A percentile compares a stretch with the other conserved stretches of the same genome.
phyloP scores from a whole-genome alignment of 1,140 invertebrate genomes.

The Pseudomyrmex cubaensis region DNA sequence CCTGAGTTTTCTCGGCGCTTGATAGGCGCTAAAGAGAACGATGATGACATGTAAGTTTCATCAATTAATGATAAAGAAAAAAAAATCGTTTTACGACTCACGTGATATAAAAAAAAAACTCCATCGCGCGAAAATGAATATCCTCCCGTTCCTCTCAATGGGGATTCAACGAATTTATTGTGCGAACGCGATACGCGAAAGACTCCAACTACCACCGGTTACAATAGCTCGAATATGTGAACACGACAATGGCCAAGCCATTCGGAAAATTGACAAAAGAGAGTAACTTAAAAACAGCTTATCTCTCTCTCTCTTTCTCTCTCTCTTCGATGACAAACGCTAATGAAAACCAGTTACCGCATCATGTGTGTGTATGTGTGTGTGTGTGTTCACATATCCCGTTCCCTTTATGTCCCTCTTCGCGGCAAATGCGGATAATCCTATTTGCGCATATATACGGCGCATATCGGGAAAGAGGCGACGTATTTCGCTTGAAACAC shows the following conservation, averaged over 20 bases:
- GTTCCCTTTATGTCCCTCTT: slow-evolving; percentile 3
- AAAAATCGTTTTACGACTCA: slow-evolving; percentile 13
- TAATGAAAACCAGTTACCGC: slow-evolving; percentile 11
- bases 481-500: background rate
- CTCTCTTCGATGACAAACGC: background rate
- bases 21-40: background rate
- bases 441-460: background rate
- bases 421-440: slow-evolving; percentile 21
- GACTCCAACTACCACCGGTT: background rate
- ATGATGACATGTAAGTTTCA: background rate
- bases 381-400: background rate
- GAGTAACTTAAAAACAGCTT: background rate
- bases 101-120: background rate
- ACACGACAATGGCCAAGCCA: background rate
- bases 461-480: background rate
- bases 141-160: background rate
- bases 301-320: background rate
- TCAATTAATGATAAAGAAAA: background rate
- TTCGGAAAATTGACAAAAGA: slow-evolving; percentile 2
- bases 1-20: slow-evolving; percentile 33
- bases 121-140: background rate
- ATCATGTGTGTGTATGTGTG: no score
- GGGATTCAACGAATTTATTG: background rate
- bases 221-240: background rate
- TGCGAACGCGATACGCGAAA: background rate